Percentiles rank a stretch among this genome's conserved stretches.
Conservation (phyloP, 2,113 vertebrate species). For the Larimichthys polyactis region DNA sequence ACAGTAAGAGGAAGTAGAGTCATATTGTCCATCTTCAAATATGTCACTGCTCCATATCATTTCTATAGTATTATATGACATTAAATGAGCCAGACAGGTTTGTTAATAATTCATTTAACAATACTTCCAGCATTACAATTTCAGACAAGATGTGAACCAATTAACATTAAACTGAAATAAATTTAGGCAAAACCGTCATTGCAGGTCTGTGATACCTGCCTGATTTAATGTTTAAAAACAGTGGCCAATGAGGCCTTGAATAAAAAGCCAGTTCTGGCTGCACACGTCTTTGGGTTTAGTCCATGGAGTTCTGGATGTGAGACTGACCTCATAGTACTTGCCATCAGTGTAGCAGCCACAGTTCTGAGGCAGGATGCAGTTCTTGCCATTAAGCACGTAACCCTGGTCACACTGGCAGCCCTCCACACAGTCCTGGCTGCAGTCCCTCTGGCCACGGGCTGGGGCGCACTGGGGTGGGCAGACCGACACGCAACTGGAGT, state of each 20-base stretch:
- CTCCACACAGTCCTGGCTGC: conserved; percentile 95
- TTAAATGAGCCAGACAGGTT: no score
- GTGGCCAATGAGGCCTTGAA: no score
- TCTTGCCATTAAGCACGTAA: conserved; percentile 93
- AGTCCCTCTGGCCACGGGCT: conserved; percentile 93
- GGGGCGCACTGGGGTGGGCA: conserved; percentile 96
- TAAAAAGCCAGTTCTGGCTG: neutral
- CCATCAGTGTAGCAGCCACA: conserved; percentile 96
- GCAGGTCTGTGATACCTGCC: neutral
- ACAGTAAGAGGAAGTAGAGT: no score
- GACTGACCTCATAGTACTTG: conserved; percentile 95
- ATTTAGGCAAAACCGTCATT: no score
- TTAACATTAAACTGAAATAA: neutral
- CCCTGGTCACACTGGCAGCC: conserved; percentile 96
- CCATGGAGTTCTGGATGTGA: neutral
- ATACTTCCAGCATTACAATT: neutral
- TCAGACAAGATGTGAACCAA: neutral
- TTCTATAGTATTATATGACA: no score
- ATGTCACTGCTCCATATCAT: no score
- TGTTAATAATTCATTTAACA: no score
- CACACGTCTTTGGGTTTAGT: neutral
- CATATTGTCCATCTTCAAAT: no score
- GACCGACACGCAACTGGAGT: conserved; percentile 92
- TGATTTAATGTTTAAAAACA: neutral
- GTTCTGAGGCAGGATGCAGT: conserved; percentile 94